Percentiles rank a stretch among this genome's conserved stretches.
Conservation (phyloP, 2,113 vertebrate species). For the Hyperoodon ampullatus region DNA sequence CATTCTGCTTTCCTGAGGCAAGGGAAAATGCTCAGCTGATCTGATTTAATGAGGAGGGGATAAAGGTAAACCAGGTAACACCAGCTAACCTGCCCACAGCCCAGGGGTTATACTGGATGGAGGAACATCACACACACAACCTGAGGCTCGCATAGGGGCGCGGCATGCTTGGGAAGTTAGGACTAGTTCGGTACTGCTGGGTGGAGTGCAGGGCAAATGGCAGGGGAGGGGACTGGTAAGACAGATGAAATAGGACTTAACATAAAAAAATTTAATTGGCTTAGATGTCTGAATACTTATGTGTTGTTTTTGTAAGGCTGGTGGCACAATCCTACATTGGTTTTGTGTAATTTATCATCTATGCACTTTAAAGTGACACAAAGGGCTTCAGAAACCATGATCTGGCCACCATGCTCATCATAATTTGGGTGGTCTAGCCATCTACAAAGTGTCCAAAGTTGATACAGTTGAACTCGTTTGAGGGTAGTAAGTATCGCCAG, state of each 20-base stretch:
- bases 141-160: not conserved
- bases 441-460: not conserved
- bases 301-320: slow-evolving; percentile 6
- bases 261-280: not conserved
- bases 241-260: not conserved
- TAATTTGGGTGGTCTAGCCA: not conserved
- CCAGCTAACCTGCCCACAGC: not conserved
- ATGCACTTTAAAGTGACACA: not conserved
- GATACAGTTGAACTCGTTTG: not conserved
- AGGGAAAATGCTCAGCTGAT: slow-evolving; percentile 8
- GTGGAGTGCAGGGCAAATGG: not conserved
- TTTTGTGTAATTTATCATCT: slow-evolving; percentile 1
- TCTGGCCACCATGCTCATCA: not conserved
- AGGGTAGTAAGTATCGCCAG: not conserved
- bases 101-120: not conserved
- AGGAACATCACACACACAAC: not conserved
- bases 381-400: not conserved
- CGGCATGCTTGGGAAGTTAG: not conserved
- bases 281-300: not conserved
- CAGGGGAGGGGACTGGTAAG: not conserved
- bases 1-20: slow-evolving; percentile 39
- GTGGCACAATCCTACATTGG: not conserved
- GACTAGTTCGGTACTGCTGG: not conserved
- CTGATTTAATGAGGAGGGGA: not conserved
- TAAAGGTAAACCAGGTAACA: not conserved